phyloP scores from a whole-genome alignment of 2,113 vertebrate species.

The Quiscalus mexicanus region DNA sequence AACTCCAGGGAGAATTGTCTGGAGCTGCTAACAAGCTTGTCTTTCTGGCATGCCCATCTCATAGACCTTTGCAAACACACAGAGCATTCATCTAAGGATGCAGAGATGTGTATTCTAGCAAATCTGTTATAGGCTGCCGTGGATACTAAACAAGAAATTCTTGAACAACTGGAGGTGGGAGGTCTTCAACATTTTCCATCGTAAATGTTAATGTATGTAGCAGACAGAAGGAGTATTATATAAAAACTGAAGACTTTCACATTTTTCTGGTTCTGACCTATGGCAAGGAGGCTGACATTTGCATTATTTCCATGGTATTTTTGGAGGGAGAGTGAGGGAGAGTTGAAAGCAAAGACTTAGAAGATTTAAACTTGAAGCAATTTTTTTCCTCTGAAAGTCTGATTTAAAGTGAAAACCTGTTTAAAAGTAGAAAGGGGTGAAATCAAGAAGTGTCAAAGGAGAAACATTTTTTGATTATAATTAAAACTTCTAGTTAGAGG shows the following conservation, averaged over 20 bases:
- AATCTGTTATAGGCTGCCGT: neutral
- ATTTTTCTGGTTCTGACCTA: conserved; percentile 45
- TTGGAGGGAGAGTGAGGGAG: neutral
- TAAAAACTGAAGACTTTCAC: conserved; percentile 15
- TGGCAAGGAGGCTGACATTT: neutral
- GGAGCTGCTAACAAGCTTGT: neutral
- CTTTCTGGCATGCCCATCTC: neutral
- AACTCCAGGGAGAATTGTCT: neutral
- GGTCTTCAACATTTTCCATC: neutral
- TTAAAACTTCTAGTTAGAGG: neutral
- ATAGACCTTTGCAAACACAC: conserved; percentile 4
- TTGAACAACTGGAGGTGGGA: conserved; percentile 51
- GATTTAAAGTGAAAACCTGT: neutral
- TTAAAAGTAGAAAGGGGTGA: neutral
- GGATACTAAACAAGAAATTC: conserved; percentile 43
- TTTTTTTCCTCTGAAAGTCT: neutral
- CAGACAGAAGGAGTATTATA: conserved; percentile 52
- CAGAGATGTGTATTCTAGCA: neutral
- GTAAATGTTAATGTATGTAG: conserved; percentile 52
- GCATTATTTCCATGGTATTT: neutral
- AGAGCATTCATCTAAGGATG: neutral
- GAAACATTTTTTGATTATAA: neutral
- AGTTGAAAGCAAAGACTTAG: neutral
- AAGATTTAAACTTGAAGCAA: neutral
- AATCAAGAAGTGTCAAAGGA: neutral